Base-by-base conservation (phyloP, 2,888 invertebrate genomes). In the Germaria angustata region DNA sequence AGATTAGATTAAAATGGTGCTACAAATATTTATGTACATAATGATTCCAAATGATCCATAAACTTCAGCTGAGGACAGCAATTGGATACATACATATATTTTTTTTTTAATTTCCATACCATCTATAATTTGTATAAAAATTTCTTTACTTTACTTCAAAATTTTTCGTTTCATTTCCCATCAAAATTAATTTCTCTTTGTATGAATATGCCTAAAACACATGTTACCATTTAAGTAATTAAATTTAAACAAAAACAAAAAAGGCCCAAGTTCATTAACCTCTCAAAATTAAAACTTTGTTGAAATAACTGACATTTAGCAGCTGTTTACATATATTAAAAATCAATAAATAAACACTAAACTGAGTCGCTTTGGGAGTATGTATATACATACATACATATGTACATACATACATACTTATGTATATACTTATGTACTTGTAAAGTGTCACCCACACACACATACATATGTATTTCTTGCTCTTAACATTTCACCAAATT, bases 281-380 rank as follows among this genome's bases (percentile, higher is more conserved):
- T 49, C n/a, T 28, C 11, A 13, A 15, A 36, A 32, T 15, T 36
- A 24, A 36, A 28, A 39, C 2, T 41, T 41, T 1, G 15, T 36
- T 13, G 0, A 44, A 57, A 39, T 20, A 55, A 9, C 15, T 55
- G 46, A 65, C 55, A 46, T 65, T 75, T 57, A 46, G 49, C 53
- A 75, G 66, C 65, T 75, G 75, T 55, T 63, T 2, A 17, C n/a
- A n/a, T n/a, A n/a, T n/a, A n/a, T n/a, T n/a, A 6, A 55, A 20
- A 53, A 28, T 9, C 32, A 34, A 36, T 57, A 24, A 53, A 22
- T 51, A 17, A 49, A 46, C 46, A 17, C 32, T 24, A 39, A 17
- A 15, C 20, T 55, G 55, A 41, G 11, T 20, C 7, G 36, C 1
- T 24, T 11, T n/a, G n/a, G 20, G 22, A 53, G 15, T n/a, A n/a